A percentile compares a stretch with the other conserved stretches of the same genome.
Conservation (phyloP, 2,888 invertebrate genomes). For the Microchrysa polita region DNA sequence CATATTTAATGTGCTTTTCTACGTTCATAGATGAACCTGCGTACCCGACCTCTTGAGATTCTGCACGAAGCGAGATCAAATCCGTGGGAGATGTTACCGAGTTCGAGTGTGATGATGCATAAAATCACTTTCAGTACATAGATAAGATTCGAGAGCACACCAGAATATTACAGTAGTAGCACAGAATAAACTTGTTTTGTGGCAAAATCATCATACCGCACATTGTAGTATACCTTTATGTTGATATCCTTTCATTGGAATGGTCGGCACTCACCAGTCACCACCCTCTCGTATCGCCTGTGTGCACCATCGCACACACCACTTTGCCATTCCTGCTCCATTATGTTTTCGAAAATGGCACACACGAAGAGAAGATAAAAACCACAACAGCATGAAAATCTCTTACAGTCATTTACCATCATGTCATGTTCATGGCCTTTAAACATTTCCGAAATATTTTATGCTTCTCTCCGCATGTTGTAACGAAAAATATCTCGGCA, state of each 20-base stretch:
- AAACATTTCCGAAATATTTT: conserved; percentile 52
- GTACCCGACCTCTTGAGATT: too few relatives aligned
- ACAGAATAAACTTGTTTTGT: conserved; percentile 20
- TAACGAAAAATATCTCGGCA: conserved; percentile 38
- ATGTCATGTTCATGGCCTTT: conserved; percentile 52
- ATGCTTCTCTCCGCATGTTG: conserved; percentile 47
- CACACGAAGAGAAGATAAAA: conserved; percentile 50
- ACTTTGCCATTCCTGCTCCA: conserved; percentile 9
- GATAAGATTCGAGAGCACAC: conserved; percentile 38
- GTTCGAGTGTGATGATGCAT: neutral
- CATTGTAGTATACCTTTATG: conserved; percentile 35
- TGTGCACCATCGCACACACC: too few relatives aligned
- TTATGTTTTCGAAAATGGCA: conserved; percentile 44
- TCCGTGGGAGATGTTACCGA: neutral
- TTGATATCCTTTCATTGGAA: conserved; percentile 26
- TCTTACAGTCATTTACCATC: conserved; percentile 52
- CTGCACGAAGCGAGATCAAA: conserved; percentile 1
- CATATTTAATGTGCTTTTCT: conserved; percentile 36
- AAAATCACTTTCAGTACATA: conserved; percentile 14
- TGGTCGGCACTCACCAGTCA: neutral
- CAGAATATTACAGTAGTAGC: conserved; percentile 27
- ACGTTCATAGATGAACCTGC: too few relatives aligned
- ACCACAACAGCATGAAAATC: conserved; percentile 52
- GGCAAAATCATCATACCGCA: conserved; percentile 20
- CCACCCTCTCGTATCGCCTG: neutral